Conservation (phyloP, 2,113 vertebrate species). For the Gallinago media region DNA sequence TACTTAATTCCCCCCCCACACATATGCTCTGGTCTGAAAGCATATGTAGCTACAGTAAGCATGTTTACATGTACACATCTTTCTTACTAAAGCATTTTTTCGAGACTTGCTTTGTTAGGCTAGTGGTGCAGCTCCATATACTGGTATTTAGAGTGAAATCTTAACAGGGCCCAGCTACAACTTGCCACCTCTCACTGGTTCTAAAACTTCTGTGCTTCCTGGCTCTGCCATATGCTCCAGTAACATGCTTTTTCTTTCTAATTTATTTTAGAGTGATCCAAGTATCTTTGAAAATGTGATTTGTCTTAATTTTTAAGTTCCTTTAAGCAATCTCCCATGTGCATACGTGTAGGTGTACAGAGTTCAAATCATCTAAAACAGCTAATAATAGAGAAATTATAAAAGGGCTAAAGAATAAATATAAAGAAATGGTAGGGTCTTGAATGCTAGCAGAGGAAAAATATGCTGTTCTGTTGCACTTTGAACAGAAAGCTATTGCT, state of each 20-base stretch:
- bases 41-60: accelerated
- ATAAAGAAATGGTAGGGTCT: neutral
- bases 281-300: neutral
- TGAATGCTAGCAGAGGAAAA: neutral
- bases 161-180: neutral
- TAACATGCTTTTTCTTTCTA: neutral
- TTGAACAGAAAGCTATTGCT: neutral
- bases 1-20: neutral
- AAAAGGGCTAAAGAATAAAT: neutral
- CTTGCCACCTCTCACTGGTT: neutral
- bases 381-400: neutral
- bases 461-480: accelerated
- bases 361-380: neutral
- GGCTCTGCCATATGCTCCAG: neutral
- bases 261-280: neutral
- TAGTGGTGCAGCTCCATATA: neutral
- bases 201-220: neutral
- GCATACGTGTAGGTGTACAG: neutral
- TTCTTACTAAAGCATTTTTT: neutral
- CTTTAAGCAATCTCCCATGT: neutral
- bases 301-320: neutral
- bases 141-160: neutral
- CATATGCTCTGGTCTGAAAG: neutral
- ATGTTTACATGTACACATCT: neutral
- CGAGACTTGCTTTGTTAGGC: neutral